A percentile compares a stretch with the other conserved stretches of the same genome.
These are phyloP conservation scores for Napeogenes sylphis DNA, from an alignment of 2,888 invertebrate genomes.

Conservation along the genomic window DNA sequence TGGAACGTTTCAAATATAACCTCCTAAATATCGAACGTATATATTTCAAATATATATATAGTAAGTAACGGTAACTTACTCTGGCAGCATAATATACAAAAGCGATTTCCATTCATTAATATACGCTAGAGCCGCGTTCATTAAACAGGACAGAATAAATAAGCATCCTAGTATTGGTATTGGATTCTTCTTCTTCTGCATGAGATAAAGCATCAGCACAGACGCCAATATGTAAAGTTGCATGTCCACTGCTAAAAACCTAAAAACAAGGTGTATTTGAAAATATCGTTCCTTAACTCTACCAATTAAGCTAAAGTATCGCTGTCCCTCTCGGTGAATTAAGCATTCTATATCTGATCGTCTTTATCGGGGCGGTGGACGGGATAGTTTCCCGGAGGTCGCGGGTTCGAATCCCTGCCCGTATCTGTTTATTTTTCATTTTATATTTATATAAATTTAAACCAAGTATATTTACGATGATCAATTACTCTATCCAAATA, in stretches of 20 bases:
- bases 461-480: not conserved
- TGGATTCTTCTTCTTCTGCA: conserved; percentile 32
- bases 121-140: conserved; percentile 43
- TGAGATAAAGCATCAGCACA: conserved; percentile 41
- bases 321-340: too few relatives aligned
- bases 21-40: not conserved
- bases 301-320: too few relatives aligned
- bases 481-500: not conserved
- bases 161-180: conserved; percentile 33
- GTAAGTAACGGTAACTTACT: conserved; percentile 40
- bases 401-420: too few relatives aligned
- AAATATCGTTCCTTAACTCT: too few relatives aligned
- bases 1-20: too few relatives aligned
- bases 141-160: conserved; percentile 36
- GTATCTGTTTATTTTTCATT: too few relatives aligned
- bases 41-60: not conserved
- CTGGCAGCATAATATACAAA: conserved; percentile 48
- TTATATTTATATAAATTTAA: too few relatives aligned
- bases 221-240: conserved; percentile 49
- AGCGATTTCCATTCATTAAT: conserved; percentile 47
- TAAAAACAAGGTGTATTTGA: conserved; percentile 25
- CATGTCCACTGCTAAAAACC: conserved; percentile 62
- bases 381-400: too few relatives aligned
- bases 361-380: too few relatives aligned
- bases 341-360: too few relatives aligned